phyloP scores from a whole-genome alignment of 2,113 vertebrate genomes.

The Mustelus asterias region DNA sequence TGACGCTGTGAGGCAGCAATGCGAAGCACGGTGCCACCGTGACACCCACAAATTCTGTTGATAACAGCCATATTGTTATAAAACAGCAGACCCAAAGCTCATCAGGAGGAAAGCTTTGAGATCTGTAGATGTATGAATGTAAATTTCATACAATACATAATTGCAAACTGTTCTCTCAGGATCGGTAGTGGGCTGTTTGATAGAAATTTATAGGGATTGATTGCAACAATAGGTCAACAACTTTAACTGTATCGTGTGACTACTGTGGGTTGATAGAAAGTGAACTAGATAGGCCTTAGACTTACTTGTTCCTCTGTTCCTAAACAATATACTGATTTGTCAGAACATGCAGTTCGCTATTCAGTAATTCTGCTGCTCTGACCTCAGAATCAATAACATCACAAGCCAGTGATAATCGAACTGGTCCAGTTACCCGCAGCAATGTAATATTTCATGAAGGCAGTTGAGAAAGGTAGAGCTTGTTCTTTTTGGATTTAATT shows the following conservation, averaged over 20 bases:
- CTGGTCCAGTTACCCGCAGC: neutral
- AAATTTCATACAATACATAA: neutral
- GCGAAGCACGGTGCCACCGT: too few relatives aligned
- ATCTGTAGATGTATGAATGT: neutral
- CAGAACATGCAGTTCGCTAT: neutral
- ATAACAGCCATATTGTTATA: neutral
- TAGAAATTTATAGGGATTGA: neutral
- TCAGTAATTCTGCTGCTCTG: neutral
- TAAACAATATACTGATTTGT: neutral
- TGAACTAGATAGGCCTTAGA: neutral
- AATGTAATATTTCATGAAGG: neutral
- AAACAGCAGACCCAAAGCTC: neutral
- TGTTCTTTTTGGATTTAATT: neutral
- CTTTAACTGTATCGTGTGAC: neutral
- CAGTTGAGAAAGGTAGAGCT: neutral
- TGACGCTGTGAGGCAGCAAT: too few relatives aligned
- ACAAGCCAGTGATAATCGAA: neutral
- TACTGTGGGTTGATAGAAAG: neutral
- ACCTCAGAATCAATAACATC: neutral
- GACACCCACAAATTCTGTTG: neutral
- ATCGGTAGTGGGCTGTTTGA: neutral
- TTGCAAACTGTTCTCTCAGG: neutral
- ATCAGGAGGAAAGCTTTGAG: neutral
- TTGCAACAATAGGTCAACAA: too few relatives aligned
- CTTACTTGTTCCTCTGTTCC: neutral